A percentile compares a stretch with the other conserved stretches of the same genome.
Conservation (phyloP, 2,113 vertebrate genomes). For the Microcebus ravelobensis region DNA sequence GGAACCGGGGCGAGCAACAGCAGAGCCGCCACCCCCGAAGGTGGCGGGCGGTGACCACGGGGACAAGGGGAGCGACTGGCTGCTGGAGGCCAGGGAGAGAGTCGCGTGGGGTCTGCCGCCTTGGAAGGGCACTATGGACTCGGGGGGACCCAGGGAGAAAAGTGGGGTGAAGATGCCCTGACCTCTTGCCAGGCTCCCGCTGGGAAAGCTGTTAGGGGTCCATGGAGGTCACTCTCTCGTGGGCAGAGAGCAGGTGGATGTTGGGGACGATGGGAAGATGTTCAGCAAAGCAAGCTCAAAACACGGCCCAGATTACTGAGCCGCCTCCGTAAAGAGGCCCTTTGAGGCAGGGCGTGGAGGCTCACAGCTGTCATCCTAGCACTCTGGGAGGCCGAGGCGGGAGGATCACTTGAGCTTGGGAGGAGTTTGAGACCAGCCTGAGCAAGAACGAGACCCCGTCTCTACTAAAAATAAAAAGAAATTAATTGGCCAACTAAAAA, state of each 20-base stretch:
- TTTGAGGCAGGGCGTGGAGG: no score
- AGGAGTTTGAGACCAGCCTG: no score
- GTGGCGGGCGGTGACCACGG: background rate
- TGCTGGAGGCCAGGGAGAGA: background rate
- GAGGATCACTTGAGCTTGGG: no score
- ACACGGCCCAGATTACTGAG: rapidly evolving
- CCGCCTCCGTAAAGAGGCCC: rapidly evolving
- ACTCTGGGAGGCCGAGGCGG: no score
- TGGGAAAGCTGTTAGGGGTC: rapidly evolving
- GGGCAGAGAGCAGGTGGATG: background rate
- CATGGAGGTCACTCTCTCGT: background rate
- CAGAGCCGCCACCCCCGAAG: background rate
- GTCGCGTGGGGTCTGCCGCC: rapidly evolving
- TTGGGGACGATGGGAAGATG: rapidly evolving
- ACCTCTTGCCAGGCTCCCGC: background rate
- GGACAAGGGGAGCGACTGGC: background rate
- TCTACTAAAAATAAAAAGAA: no score
- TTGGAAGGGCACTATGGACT: rapidly evolving
- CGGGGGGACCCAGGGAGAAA: rapidly evolving
- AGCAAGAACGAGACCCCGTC: no score
- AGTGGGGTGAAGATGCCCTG: rapidly evolving
- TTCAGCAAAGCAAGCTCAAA: background rate
- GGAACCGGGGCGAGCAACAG: background rate
- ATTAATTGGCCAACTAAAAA: no score
- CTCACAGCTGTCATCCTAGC: no score